Percentiles rank a stretch among this genome's conserved stretches.
Conservation (phyloP, 2,113 vertebrate species). For the Nothocercus nigrocapillus region DNA sequence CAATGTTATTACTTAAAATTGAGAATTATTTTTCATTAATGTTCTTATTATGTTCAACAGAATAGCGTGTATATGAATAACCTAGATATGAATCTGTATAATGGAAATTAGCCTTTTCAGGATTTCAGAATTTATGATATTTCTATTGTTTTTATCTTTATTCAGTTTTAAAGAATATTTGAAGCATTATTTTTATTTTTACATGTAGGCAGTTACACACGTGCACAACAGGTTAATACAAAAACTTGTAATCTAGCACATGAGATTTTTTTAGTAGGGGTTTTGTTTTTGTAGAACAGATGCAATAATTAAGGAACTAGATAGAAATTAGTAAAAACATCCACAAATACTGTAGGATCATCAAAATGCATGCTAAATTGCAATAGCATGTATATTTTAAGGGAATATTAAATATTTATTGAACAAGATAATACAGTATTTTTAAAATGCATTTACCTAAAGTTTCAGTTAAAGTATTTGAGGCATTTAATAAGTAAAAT, state of each 20-base stretch:
- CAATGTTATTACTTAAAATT: not conserved
- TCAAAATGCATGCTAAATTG: not conserved
- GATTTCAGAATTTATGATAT: not conserved
- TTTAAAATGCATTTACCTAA: not conserved
- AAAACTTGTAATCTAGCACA: not conserved
- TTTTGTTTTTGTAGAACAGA: not conserved
- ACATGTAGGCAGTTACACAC: no score
- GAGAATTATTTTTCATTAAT: not conserved
- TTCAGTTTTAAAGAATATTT: not conserved
- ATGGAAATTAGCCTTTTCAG: not conserved
- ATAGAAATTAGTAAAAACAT: not conserved
- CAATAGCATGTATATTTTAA: not conserved
- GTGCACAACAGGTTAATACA: not conserved
- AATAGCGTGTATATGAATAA: not conserved
- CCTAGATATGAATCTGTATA: not conserved
- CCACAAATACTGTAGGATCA: not conserved
- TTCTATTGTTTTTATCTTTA: not conserved
- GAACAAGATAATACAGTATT: not conserved
- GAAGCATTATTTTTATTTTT: not conserved
- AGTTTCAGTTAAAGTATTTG: not conserved
- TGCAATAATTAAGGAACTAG: not conserved
- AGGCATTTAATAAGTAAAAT: not conserved
- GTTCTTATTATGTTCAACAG: not conserved
- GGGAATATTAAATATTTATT: not conserved
- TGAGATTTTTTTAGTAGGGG: not conserved